Percentiles rank a stretch among this genome's conserved stretches.
These are phyloP conservation scores for Bolinopsis microptera DNA, from an alignment of 37 sponge, comb jelly and placozoan species.

Conservation along the genomic window DNA sequence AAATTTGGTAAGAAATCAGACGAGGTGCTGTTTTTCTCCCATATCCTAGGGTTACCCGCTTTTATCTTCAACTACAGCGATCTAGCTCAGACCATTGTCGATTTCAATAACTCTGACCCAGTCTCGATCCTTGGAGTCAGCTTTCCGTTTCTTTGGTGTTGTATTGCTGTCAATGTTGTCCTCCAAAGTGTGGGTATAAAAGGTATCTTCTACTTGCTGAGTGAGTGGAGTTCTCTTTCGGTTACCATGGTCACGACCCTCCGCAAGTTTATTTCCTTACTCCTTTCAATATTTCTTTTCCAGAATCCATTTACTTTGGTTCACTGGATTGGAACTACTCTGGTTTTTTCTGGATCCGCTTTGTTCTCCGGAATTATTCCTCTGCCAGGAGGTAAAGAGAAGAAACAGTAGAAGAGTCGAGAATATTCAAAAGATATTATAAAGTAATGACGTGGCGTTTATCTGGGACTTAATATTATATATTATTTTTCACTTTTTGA, in stretches of 20 bases:
- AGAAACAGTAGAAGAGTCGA: not conserved
- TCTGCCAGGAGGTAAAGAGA: not conserved
- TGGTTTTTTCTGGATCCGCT: conserved; percentile 85
- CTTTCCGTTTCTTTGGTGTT: not conserved
- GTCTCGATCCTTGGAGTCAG: not conserved
- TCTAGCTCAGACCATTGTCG: not conserved
- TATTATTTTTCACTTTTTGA: too few species aligned
- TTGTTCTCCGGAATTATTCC: conserved; percentile 68
- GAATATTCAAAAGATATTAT: not conserved
- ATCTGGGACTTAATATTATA: not conserved
- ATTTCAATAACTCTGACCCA: not conserved
- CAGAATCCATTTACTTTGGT: conserved; percentile 85
- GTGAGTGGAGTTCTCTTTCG: conserved; percentile 89
- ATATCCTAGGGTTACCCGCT: conserved; percentile 57
- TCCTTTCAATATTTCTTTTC: conserved; percentile 93
- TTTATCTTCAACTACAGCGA: not conserved
- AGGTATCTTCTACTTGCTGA: conserved; percentile 81
- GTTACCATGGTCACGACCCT: conserved; percentile 90
- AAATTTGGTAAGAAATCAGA: conserved; percentile 85
- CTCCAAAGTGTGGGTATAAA: conserved; percentile 76
- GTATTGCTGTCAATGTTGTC: not conserved
- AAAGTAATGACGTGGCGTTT: not conserved
- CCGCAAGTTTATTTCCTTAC: conserved; percentile 86
- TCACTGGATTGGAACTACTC: conserved; percentile 86
- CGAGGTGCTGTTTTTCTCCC: conserved; percentile 90